Base-by-base conservation (phyloP, 1,140 invertebrate genomes). In the Epicauta chinensis region DNA sequence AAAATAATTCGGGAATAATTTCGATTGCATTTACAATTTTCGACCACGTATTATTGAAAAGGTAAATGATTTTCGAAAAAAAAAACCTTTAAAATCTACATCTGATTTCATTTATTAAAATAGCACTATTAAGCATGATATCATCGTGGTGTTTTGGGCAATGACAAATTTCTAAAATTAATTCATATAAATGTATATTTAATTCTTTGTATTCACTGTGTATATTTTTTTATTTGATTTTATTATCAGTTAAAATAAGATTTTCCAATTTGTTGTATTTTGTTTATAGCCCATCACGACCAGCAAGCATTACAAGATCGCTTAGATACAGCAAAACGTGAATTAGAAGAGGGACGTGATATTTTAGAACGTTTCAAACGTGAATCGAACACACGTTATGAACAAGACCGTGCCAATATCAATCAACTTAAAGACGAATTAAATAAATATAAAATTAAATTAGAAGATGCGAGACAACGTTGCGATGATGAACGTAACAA, bases 241-340 rank as follows among this genome's bases (percentile, higher is more conserved):
- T 23, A 23, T 23, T 23, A 23, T 23, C 23, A 23, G 23, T n/a
- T n/a, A n/a, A n/a, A n/a, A n/a, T n/a, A n/a, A n/a, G 7, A 23
- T 23, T 2, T 23, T 23, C 4, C 23, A 5, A 7, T 23, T 23
- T 7, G 23, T 23, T 45, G 17, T 43, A 34, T 11, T 34, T 34
- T n/a, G 46, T 55, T 61, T 53, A 57, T 53, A 83, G 89, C 87
- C 48, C 88, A 91, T 62, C 87, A 90, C 62, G 88, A 91, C 68
- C 87, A 90, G 61, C 87, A 92, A 74, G 86, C 87, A 0, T 63
- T 91, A 2, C 71, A 82, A 39, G 87, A 91, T 60, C 84, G 86
- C 42, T 69, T 89, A 1, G 86, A 89, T 59, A 74, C 77, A 16
- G 71, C 79, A 1, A 78, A 80, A 45, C 74, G 82, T 29, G 83